Evolutionary conservation across 2,797 vertebrate species (phyloP).

Genomic region (Meda fulgida): DNA sequence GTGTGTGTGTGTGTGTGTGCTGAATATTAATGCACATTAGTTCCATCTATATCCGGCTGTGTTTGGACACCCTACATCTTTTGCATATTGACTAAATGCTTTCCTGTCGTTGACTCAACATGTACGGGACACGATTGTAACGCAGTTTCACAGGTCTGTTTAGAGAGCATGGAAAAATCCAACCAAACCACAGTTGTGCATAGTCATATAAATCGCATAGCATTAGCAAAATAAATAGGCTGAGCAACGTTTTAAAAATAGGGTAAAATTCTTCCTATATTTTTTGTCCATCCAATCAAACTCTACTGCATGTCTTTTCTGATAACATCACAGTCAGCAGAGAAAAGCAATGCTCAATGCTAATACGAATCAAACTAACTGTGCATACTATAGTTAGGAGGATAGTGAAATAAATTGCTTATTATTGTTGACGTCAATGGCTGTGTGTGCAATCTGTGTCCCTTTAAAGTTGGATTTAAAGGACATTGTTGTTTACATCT

Average conservation of each 20-base stretch:
- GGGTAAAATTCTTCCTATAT: background rate
- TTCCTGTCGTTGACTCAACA: background rate
- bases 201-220: background rate
- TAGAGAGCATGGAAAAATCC: background rate
- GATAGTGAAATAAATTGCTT: background rate
- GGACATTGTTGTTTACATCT: background rate
- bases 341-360: background rate
- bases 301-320: background rate
- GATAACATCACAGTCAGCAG: background rate
- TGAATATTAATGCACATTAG: slow-evolving; percentile 26
- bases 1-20: slow-evolving; percentile 10
- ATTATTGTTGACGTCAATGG: background rate
- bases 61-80: slow-evolving; percentile 29
- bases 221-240: background rate
- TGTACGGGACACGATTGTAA: background rate
- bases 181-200: background rate
- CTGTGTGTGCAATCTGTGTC: background rate
- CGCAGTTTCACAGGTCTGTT: background rate
- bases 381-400: background rate
- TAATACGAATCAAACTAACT: background rate
- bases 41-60: slow-evolving; percentile 6
- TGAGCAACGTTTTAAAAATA: background rate
- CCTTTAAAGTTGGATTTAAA: background rate
- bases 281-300: background rate
- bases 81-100: slow-evolving; percentile 18